A percentile compares a stretch with the other conserved stretches of the same genome.
Evolutionary conservation across 2,888 invertebrate species (phyloP).

Genomic region (Synanthedon formicaeformis): DNA sequence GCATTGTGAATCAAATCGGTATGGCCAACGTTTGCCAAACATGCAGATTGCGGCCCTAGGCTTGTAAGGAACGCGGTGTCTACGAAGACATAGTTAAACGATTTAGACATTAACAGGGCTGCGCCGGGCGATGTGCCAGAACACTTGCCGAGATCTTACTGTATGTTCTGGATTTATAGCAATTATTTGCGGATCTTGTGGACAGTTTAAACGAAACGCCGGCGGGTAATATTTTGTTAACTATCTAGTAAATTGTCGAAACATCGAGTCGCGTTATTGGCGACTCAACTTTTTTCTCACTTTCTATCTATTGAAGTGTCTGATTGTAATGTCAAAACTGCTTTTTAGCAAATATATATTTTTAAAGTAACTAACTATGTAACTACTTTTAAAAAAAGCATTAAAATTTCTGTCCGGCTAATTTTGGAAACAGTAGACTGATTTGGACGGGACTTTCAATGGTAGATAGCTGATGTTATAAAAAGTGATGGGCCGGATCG

Average conservation of each 20-base stretch:
- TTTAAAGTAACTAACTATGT: no score
- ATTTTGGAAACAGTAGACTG: no score
- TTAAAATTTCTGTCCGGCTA: no score
- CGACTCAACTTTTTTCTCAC: no score
- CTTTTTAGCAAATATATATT: no score
- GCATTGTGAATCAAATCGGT: not conserved
- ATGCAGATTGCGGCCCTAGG: not conserved
- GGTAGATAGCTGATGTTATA: no score
- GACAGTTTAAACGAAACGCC: conserved; percentile 14
- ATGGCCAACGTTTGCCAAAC: not conserved
- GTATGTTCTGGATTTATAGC: conserved; percentile 35
- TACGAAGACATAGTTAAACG: conserved; percentile 16
- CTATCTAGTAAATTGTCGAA: not conserved
- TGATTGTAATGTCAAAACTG: no score
- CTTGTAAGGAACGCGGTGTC: conserved; percentile 1
- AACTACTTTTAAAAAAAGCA: no score
- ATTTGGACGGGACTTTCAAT: no score
- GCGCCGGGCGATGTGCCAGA: conserved; percentile 34
- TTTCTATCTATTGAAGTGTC: no score
- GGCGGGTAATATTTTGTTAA: not conserved
- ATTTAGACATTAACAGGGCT: conserved; percentile 29
- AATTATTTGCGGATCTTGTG: conserved; percentile 37
- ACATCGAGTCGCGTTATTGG: not conserved
- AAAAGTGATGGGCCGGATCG: no score
- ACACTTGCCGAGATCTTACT: conserved; percentile 21